phyloP scores from a whole-genome alignment of 2,113 vertebrate species.

The Mus musculus region DNA sequence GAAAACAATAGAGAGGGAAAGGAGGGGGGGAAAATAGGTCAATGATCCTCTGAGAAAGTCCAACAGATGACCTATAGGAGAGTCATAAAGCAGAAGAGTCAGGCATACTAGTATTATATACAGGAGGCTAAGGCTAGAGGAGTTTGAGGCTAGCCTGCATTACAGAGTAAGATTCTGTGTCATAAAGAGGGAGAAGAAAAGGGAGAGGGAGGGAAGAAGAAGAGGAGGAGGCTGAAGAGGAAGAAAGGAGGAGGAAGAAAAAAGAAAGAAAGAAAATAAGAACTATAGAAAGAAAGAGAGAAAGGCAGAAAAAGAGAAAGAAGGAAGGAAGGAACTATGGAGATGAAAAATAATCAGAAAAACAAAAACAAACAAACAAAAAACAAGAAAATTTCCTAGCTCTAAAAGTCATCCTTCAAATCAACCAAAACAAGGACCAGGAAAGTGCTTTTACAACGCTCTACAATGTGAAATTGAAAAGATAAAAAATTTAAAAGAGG shows the following conservation, averaged over 20 bases:
- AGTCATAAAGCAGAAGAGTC: neutral
- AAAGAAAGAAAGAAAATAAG: too few relatives aligned
- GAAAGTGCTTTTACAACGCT: neutral
- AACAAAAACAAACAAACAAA: neutral
- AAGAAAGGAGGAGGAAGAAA: neutral
- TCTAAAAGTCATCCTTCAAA: conserved; percentile 28
- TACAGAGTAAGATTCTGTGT: neutral
- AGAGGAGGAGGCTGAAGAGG: neutral
- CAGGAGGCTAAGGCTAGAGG: neutral
- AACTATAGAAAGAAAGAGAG: too few relatives aligned
- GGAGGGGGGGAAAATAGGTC: neutral
- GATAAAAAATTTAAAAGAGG: neutral
- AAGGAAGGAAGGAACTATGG: neutral
- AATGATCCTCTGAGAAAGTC: neutral
- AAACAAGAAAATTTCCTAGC: conserved; percentile 5
- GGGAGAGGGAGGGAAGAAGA: neutral
- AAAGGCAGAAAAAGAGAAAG: too few relatives aligned
- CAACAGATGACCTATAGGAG: neutral
- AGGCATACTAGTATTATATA: neutral
- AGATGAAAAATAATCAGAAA: neutral
- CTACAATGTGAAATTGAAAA: neutral
- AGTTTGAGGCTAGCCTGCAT: neutral
- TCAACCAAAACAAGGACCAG: neutral
- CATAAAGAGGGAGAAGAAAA: neutral
- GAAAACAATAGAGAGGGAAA: neutral